Conservation (phyloP, 1,140 invertebrate species). For the Drosophila pseudoobscura region DNA sequence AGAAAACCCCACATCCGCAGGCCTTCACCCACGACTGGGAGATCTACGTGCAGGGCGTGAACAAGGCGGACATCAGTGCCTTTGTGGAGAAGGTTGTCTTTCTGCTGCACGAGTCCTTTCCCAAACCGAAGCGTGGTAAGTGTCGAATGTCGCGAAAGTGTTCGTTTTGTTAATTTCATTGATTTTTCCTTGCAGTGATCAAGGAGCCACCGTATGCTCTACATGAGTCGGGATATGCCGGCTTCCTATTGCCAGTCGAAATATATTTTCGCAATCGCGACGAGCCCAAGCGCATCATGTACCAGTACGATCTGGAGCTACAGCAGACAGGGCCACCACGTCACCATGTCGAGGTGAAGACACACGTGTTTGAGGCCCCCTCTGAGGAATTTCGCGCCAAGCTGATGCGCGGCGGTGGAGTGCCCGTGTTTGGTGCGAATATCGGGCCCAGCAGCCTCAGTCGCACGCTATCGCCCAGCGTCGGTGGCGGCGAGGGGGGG, state of each 20-base stretch:
- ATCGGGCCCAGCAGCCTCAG: slow-evolving; percentile 38
- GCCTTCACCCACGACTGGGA: slow-evolving; percentile 99
- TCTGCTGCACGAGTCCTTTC: slow-evolving; percentile 95
- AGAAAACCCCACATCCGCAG: slow-evolving; percentile 88
- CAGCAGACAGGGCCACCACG: slow-evolving; percentile 89
- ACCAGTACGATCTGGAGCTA: slow-evolving; percentile 94
- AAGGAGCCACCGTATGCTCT: slow-evolving; percentile 96
- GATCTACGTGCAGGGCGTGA: slow-evolving; percentile 95
- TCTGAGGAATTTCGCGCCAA: slow-evolving; percentile 95
- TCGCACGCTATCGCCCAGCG: slow-evolving; percentile 55
- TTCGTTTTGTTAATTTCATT: not conserved
- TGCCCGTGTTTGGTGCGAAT: slow-evolving; percentile 71
- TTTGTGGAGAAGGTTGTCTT: slow-evolving; percentile 98
- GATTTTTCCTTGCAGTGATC: slow-evolving; percentile 86
- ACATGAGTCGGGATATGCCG: slow-evolving; percentile 96
- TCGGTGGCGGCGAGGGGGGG: slow-evolving; percentile 25
- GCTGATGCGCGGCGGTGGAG: slow-evolving; percentile 93
- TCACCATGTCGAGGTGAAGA: slow-evolving; percentile 88
- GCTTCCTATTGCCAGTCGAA: slow-evolving; percentile 95
- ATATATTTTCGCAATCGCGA: slow-evolving; percentile 96
- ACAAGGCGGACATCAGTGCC: slow-evolving; percentile 92
- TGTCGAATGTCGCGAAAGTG: not conserved
- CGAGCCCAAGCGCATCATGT: slow-evolving; percentile 93
- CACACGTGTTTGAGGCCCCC: slow-evolving; percentile 86
- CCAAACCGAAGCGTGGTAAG: slow-evolving; percentile 93